Evolutionary conservation across 1,140 invertebrate genomes (phyloP), one percentile per base, ranked within the genome.

Genomic region (Drosophila pseudoananassae): DNA sequence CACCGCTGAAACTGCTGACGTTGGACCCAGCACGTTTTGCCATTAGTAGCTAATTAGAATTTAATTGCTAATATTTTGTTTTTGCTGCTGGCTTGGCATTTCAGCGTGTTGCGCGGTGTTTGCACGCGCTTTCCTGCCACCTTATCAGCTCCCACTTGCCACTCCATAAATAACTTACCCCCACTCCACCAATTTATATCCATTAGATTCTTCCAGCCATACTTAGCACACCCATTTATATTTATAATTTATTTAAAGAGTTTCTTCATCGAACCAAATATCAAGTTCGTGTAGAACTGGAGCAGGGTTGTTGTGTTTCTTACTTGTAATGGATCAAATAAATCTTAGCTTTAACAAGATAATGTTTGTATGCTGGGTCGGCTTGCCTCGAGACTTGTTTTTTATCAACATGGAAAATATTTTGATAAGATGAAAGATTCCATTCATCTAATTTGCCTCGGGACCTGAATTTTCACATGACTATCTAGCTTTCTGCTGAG

Each of bases 31-130:
- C 81, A 85, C 69, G 65, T 85, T 66, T 78, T 40, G 33, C 43
- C 55, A 78, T 87, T 75, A 69, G 69, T 12, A 40, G 53, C 53
- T 74, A 81, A 81, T 78, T 76, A 58, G 53, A 69, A 70, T 77
- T 79, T 83, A 78, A 81, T 87, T 75, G 79, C 47, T 55, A 55
- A 69, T 69, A 69, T 64, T 57, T 56, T 60, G 31, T 45, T 50
- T 14, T 36, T 53, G 4, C 31, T 45, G 27, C 36, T 38, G 4
- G 45, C 17, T 25, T 43, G 40, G 40, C 14, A 43, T 43, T 43
- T 43, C 0, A 43, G 40, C 40, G 40, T 43, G 40, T 9, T 14
- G 15, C 9, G 33, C 7, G 54, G 40, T 15, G 20, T 33, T 57
- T 46, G 14, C 27, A 29, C 25, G 43, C 10, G 17, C 3, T 33